Percentiles rank a stretch among this genome's conserved stretches.
Evolutionary conservation across 92 coral and sea anemone genomes (phyloP).

Genomic region (Diadumene lineata): DNA sequence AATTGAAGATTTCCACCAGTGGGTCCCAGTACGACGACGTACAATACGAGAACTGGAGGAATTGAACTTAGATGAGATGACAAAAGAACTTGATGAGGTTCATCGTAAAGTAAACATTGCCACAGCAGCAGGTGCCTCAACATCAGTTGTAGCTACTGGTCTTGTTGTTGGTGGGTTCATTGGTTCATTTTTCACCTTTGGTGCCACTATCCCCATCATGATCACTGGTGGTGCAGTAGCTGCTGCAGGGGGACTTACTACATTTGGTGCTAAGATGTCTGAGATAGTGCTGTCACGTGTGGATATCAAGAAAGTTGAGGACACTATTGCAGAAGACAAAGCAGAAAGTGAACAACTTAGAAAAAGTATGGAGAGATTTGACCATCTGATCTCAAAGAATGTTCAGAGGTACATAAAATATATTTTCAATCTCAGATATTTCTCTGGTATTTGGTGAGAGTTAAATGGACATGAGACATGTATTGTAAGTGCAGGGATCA

Average conservation of each 20-base stretch:
- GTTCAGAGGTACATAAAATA: conserved; percentile 33
- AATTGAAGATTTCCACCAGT: conserved; percentile 40
- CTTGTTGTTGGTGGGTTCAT: conserved; percentile 58
- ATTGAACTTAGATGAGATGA: conserved; percentile 46
- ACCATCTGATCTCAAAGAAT: conserved; percentile 38
- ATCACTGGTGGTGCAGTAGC: conserved; percentile 54
- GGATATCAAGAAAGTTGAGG: conserved; percentile 51
- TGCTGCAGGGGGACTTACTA: conserved; percentile 62
- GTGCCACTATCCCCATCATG: conserved; percentile 62
- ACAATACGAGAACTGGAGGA: conserved; percentile 54
- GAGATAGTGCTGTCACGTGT: conserved; percentile 36
- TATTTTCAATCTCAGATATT: too few relatives aligned
- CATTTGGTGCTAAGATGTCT: conserved; percentile 63
- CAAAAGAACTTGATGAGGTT: conserved; percentile 37
- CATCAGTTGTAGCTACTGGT: conserved; percentile 61
- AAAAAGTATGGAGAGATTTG: conserved; percentile 37
- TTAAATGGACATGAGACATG: too few relatives aligned
- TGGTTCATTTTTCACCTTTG: conserved; percentile 58
- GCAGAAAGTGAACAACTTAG: conserved; percentile 47
- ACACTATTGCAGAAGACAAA: conserved; percentile 49
- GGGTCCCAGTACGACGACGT: conserved; percentile 58
- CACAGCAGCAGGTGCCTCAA: conserved; percentile 64
- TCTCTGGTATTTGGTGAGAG: too few relatives aligned
- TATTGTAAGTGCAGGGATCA: too few relatives aligned
- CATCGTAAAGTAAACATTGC: conserved; percentile 60